Percentiles rank a stretch among this genome's conserved stretches.
phyloP scores from a whole-genome alignment of 2,113 vertebrate species.

The Calyptommatus sinebrachiatus region DNA sequence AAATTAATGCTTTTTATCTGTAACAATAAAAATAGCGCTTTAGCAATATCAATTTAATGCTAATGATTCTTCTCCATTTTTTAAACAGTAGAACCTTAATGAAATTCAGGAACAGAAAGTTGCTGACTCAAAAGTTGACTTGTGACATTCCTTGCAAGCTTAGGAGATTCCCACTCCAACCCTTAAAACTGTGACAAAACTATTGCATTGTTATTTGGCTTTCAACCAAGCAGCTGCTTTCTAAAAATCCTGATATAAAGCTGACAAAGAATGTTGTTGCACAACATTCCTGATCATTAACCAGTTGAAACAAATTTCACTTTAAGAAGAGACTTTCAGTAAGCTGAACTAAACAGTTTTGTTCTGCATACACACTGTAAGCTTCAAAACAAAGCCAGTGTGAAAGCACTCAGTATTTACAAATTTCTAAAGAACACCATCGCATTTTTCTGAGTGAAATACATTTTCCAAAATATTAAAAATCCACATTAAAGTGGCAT shows the following conservation, averaged over 20 bases:
- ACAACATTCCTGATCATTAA: slow-evolving; percentile 69
- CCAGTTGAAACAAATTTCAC: slow-evolving; percentile 69
- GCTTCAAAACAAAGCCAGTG: slow-evolving; percentile 27
- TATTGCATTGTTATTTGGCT: slow-evolving; percentile 59
- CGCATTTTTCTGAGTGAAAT: not conserved
- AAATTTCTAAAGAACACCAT: not conserved
- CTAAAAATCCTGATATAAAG: slow-evolving; percentile 67
- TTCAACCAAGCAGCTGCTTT: slow-evolving; percentile 65
- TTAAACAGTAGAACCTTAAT: slow-evolving; percentile 16
- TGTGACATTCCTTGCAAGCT: slow-evolving; percentile 43
- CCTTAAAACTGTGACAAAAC: slow-evolving; percentile 55
- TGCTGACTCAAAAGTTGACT: slow-evolving; percentile 37
- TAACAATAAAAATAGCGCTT: not conserved
- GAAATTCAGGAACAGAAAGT: slow-evolving; percentile 29
- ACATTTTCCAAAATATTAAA: not conserved
- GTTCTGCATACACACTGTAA: slow-evolving; percentile 22
- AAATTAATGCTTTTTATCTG: accelerated
- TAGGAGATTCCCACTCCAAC: slow-evolving; percentile 41
- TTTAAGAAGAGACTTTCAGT: slow-evolving; percentile 37
- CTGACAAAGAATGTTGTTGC: slow-evolving; percentile 69
- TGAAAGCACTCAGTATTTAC: slow-evolving; percentile 8
- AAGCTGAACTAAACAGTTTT: slow-evolving; percentile 31
- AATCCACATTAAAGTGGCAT: too few species aligned
- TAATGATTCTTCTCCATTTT: slow-evolving; percentile 3
- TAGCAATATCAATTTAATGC: not conserved